phyloP scores from a whole-genome alignment of 2,113 vertebrate genomes.

The Carettochelys insculpta region DNA sequence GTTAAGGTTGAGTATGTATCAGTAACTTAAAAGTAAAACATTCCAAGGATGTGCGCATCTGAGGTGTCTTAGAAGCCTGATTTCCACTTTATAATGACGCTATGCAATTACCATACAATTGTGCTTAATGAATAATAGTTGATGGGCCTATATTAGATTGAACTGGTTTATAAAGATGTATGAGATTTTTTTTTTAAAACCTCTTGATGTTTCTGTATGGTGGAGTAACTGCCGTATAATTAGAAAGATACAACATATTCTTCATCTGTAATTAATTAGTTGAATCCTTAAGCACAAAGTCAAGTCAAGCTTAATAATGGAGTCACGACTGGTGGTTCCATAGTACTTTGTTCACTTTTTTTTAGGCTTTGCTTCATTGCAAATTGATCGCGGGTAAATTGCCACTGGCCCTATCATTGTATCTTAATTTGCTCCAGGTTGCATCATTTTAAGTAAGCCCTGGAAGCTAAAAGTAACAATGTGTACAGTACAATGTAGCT shows the following conservation, averaged over 20 bases:
- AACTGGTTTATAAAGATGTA: background rate
- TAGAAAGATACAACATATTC: background rate
- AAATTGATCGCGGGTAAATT: background rate
- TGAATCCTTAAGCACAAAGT: background rate
- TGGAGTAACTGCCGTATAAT: background rate
- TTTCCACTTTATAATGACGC: background rate
- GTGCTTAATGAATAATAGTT: background rate
- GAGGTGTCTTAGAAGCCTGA: background rate
- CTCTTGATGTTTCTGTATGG: background rate
- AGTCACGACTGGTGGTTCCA: background rate
- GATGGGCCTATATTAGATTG: background rate
- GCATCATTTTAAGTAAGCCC: background rate
- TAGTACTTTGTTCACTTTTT: background rate
- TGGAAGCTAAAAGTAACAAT: background rate
- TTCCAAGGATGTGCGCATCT: background rate
- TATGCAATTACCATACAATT: background rate
- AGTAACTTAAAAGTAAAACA: rapidly evolving
- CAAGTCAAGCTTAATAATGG: background rate
- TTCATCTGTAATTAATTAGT: background rate
- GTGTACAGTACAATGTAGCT: background rate
- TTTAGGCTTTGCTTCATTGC: background rate
- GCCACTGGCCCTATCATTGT: background rate
- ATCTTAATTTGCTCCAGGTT: background rate
- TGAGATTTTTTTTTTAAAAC: background rate
- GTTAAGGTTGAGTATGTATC: background rate